Conservation (phyloP, 2,888 invertebrate genomes). For the Vesta saturnalis region DNA sequence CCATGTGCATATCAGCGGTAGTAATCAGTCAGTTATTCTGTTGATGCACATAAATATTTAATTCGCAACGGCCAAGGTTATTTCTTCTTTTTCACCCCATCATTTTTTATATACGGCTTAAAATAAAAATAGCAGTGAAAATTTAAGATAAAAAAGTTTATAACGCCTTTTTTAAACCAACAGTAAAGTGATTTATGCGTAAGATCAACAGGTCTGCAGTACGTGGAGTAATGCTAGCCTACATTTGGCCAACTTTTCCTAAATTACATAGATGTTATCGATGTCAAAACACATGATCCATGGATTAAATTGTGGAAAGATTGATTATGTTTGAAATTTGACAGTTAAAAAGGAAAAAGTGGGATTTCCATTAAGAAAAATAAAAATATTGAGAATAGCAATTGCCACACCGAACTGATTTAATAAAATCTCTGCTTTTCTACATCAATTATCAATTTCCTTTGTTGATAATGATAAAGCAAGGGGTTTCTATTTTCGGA, state of each 20-base stretch:
- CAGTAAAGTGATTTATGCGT: constrained; percentile 1
- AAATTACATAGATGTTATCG: constrained; percentile 42
- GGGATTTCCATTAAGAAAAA: no score
- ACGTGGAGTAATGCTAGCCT: constrained; percentile 38
- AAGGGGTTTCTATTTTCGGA: background rate
- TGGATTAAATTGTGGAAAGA: constrained; percentile 43
- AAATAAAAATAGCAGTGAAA: no score
- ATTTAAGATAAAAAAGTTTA: background rate
- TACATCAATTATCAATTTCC: constrained; percentile 9
- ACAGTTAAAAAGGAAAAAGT: no score
- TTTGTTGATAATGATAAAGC: background rate
- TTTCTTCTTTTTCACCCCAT: no score
- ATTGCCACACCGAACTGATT: no score
- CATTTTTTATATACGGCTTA: no score
- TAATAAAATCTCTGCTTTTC: background rate
- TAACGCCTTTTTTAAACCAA: background rate
- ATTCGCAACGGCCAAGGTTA: no score
- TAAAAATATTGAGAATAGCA: no score
- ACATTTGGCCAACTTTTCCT: constrained; percentile 44
- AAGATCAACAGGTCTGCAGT: constrained; percentile 46
- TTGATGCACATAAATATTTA: no score
- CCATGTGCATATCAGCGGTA: background rate
- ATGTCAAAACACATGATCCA: constrained; percentile 43
- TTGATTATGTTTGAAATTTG: constrained; percentile 42
- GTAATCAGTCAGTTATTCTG: background rate